phyloP scores from a whole-genome alignment of 2,888 invertebrate species.

The Calliscelio sp. region DNA sequence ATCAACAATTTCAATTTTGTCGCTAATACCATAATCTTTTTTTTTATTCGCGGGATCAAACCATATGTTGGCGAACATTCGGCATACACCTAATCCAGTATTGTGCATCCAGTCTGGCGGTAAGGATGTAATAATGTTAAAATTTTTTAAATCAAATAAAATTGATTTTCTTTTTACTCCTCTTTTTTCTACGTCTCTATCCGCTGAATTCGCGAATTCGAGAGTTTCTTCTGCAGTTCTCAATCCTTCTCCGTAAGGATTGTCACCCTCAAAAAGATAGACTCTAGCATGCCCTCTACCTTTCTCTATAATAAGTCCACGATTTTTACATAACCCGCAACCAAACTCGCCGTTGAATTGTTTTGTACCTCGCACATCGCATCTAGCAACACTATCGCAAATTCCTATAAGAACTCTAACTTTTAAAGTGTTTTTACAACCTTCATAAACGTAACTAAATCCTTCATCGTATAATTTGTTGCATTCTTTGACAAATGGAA shows the following conservation, averaged over 20 bases:
- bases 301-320: slow-evolving; percentile 55
- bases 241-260: slow-evolving; percentile 29
- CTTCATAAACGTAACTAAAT: slow-evolving; percentile 43
- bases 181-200: slow-evolving; percentile 8
- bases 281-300: slow-evolving; percentile 55
- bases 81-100: slow-evolving; percentile 49
- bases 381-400: slow-evolving; percentile 63
- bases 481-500: slow-evolving; percentile 60
- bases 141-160: slow-evolving; percentile 29
- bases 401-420: slow-evolving; percentile 44
- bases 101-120: slow-evolving; percentile 44
- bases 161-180: slow-evolving; percentile 54
- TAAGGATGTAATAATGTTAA: slow-evolving; percentile 50
- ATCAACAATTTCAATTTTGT: slow-evolving; percentile 31
- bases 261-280: slow-evolving; percentile 19
- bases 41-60: too few species aligned
- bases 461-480: slow-evolving; percentile 42
- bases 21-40: too few species aligned
- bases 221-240: slow-evolving; percentile 1
- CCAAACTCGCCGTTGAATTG: slow-evolving; percentile 59
- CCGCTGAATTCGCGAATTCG: too few species aligned
- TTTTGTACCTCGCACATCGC: slow-evolving; percentile 28
- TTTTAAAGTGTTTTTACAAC: slow-evolving; percentile 45
- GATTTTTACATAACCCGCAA: slow-evolving; percentile 56
- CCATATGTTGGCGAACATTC: slow-evolving; percentile 58